A percentile compares a stretch with the other conserved stretches of the same genome.
Evolutionary conservation across 2,888 invertebrate genomes (phyloP).

Genomic region (Drepana falcataria): DNA sequence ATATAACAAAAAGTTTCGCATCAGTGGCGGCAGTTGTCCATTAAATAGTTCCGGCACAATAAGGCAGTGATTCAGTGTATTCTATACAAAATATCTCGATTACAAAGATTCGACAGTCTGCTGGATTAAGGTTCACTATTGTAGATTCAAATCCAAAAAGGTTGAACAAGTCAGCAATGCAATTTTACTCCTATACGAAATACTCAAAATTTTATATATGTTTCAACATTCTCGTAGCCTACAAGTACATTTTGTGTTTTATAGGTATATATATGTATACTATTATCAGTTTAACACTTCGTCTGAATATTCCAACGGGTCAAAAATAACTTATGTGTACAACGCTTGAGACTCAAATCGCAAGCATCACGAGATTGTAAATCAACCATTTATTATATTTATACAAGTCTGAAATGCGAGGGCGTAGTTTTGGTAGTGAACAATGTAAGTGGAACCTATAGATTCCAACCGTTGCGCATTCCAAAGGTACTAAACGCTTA

Average conservation of each 20-base stretch:
- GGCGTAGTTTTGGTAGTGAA: constrained; percentile 51
- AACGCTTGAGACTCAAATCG: constrained; percentile 42
- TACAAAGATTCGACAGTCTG: constrained; percentile 75
- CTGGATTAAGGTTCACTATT: constrained; percentile 74
- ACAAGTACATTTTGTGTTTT: constrained; percentile 74
- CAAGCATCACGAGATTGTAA: constrained; percentile 37
- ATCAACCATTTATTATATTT: constrained; percentile 42
- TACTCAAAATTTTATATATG: constrained; percentile 67
- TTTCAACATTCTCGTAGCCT: constrained; percentile 75
- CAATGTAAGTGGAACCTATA: constrained; percentile 17
- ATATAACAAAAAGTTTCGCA: neutral
- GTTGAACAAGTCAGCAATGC: constrained; percentile 70
- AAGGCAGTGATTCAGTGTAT: constrained; percentile 77
- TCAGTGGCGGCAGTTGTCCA: constrained; percentile 30
- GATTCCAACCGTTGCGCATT: constrained; percentile 45
- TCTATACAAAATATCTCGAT: constrained; percentile 75
- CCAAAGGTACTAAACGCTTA: constrained; percentile 46
- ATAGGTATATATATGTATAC: constrained; percentile 69
- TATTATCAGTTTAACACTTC: constrained; percentile 67
- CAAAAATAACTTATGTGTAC: constrained; percentile 55
- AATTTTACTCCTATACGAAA: constrained; percentile 71
- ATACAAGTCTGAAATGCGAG: constrained; percentile 68
- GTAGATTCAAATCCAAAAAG: constrained; percentile 78
- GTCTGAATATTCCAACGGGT: constrained; percentile 66
- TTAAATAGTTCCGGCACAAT: constrained; percentile 70